A percentile compares a stretch with the other conserved stretches of the same genome.
These are phyloP conservation scores for Enteromius anoplus DNA, from an alignment of 2,797 vertebrate species.

Conservation along the genomic window DNA sequence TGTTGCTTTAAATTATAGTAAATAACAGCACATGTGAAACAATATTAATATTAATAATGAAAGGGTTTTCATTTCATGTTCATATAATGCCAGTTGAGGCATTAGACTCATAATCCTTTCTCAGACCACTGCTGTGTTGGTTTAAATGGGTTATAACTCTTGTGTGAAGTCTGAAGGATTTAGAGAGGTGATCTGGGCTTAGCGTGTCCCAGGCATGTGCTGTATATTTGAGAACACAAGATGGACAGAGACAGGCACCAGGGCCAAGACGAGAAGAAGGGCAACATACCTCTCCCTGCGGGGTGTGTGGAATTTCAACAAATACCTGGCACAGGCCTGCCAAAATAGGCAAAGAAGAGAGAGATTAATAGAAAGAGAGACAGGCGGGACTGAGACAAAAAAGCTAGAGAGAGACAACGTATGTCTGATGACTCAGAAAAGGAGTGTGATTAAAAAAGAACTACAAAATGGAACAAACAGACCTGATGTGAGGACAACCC, in stretches of 20 bases:
- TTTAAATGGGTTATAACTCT: slow-evolving; percentile 22
- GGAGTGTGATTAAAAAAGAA: slow-evolving; percentile 31
- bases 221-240: slow-evolving; percentile 69
- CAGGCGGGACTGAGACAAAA: slow-evolving; percentile 14
- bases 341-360: slow-evolving; percentile 73
- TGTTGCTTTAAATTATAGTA: not conserved
- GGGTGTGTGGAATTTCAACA: slow-evolving; percentile 87
- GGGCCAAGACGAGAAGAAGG: slow-evolving; percentile 67
- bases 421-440: slow-evolving; percentile 28
- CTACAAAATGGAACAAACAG: not conserved
- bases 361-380: slow-evolving; percentile 49
- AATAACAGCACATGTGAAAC: slow-evolving; percentile 16
- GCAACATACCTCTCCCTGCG: slow-evolving; percentile 81
- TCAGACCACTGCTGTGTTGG: not conserved
- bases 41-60: not conserved
- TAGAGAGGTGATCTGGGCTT: slow-evolving; percentile 45
- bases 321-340: slow-evolving; percentile 84
- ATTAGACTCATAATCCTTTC: slow-evolving; percentile 24
- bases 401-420: slow-evolving; percentile 24
- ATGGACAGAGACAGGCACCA: slow-evolving; percentile 81
- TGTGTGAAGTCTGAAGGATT: slow-evolving; percentile 30
- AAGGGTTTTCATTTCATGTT: not conserved
- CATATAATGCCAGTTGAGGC: not conserved
- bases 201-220: slow-evolving; percentile 65
- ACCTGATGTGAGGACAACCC: not conserved